phyloP scores from a whole-genome alignment of 2,113 vertebrate species.

The Anas platyrhynchos region DNA sequence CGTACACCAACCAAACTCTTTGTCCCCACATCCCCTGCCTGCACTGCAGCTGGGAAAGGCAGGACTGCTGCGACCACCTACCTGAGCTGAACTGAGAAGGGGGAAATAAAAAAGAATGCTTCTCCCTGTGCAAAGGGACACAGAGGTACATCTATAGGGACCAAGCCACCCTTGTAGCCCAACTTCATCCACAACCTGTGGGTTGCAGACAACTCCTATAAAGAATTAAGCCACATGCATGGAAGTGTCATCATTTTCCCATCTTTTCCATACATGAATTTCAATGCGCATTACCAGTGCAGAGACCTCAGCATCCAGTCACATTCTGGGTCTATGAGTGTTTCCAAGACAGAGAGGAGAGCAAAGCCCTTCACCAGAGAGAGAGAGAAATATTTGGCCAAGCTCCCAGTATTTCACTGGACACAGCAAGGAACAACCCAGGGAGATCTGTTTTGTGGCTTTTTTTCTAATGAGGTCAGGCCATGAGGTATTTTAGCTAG shows the following conservation, averaged over 20 bases:
- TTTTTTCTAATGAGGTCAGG: constrained; percentile 22
- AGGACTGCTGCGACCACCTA: not conserved
- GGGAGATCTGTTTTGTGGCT: not conserved
- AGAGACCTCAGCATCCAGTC: not conserved
- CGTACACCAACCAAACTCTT: not conserved
- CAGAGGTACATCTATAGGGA: not conserved
- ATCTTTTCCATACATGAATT: not conserved
- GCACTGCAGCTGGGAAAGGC: not conserved
- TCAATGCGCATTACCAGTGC: not conserved
- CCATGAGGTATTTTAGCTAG: not conserved
- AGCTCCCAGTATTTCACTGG: not conserved
- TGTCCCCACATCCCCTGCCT: not conserved
- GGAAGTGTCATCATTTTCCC: not conserved
- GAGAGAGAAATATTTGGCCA: not conserved
- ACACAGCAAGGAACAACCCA: not conserved
- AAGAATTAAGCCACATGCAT: not conserved
- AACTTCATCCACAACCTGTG: not conserved
- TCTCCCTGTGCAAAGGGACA: not conserved
- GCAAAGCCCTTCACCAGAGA: not conserved
- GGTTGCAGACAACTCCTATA: not conserved
- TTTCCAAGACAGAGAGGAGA: not conserved
- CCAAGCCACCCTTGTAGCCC: not conserved
- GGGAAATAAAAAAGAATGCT: not conserved
- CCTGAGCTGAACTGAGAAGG: not conserved
- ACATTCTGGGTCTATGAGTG: not conserved